Conservation (phyloP, 2,113 vertebrate genomes). For the Benitochromis conjunctus region DNA sequence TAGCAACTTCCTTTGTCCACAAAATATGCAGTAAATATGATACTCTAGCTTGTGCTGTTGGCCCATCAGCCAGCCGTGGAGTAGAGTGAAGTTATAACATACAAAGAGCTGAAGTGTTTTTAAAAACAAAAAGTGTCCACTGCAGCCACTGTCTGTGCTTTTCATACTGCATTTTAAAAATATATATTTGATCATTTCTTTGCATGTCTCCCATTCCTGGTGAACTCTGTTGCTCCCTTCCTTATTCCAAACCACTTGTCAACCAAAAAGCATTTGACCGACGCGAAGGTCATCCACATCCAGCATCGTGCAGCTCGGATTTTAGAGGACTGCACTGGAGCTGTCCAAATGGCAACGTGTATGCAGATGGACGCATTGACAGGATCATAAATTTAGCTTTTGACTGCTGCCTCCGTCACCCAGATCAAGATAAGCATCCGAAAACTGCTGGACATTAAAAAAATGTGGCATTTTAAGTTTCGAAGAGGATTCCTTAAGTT, state of each 20-base stretch:
- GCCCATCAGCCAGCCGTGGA: neutral
- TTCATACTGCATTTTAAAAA: neutral
- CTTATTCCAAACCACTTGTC: neutral
- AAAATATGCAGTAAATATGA: neutral
- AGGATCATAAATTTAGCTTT: neutral
- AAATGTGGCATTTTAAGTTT: neutral
- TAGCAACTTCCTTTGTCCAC: too few species aligned
- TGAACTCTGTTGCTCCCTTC: neutral
- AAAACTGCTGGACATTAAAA: neutral
- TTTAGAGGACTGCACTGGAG: neutral
- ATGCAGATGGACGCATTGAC: neutral
- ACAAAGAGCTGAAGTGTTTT: neutral
- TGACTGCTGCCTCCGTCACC: neutral
- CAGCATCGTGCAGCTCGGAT: neutral
- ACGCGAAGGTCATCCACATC: neutral
- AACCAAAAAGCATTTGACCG: neutral
- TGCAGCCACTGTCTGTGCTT: neutral
- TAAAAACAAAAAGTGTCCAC: neutral
- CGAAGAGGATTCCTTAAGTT: neutral
- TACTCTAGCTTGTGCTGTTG: neutral
- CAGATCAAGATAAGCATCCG: neutral
- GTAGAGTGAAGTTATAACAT: neutral
- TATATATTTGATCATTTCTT: neutral
- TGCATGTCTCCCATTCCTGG: neutral
- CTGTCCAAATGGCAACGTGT: rapidly evolving